A percentile compares a stretch with the other conserved stretches of the same genome.
phyloP scores from a whole-genome alignment of 2,888 invertebrate species.

The Synergus japonicus region DNA sequence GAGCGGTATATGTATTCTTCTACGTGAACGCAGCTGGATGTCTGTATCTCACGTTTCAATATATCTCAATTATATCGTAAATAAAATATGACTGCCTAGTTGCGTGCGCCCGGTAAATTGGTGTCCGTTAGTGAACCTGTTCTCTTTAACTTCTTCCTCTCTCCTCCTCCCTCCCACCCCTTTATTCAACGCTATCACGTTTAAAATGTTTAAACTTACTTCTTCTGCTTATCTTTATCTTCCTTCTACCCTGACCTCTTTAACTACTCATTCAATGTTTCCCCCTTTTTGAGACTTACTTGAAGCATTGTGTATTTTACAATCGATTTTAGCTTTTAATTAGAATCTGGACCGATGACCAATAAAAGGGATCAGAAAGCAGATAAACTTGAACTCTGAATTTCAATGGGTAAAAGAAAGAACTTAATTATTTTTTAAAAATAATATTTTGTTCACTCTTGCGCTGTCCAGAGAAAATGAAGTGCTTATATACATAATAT shows the following conservation, averaged over 20 bases:
- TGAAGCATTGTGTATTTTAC: not conserved
- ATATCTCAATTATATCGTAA: conserved; percentile 75
- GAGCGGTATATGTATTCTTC: conserved; percentile 54
- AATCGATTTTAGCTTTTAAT: not conserved
- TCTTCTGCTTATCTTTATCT: not conserved
- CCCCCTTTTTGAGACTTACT: not conserved
- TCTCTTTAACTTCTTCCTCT: conserved; percentile 46
- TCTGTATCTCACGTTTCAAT: conserved; percentile 70
- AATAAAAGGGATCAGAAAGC: too few relatives aligned
- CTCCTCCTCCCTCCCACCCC: conserved; percentile 23
- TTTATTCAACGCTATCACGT: not conserved
- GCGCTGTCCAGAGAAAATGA: not conserved
- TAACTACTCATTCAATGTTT: not conserved
- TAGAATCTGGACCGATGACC: too few relatives aligned
- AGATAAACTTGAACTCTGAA: too few relatives aligned
- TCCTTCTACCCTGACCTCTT: not conserved
- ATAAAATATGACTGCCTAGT: conserved; percentile 72
- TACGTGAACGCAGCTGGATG: conserved; percentile 65
- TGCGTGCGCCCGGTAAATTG: conserved; percentile 70
- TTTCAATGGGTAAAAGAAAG: too few relatives aligned
- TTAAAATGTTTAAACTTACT: not conserved
- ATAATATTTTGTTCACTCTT: too few relatives aligned
- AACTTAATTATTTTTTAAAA: too few relatives aligned
- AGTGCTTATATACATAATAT: not conserved
- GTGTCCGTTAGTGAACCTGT: conserved; percentile 55